phyloP scores from a whole-genome alignment of 2,797 vertebrate genomes.

The Neosalanx taihuensis region DNA sequence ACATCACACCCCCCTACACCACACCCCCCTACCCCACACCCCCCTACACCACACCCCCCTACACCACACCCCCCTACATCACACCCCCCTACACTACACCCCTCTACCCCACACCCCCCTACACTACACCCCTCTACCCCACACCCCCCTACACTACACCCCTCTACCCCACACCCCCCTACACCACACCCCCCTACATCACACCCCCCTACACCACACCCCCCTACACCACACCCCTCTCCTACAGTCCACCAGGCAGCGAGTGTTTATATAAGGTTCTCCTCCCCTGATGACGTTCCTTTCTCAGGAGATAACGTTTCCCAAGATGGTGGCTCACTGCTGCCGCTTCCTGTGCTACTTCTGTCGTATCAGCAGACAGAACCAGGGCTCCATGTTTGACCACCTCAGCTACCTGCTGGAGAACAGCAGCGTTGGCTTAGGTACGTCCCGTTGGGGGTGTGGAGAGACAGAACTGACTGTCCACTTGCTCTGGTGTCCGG shows the following conservation, averaged over 20 bases:
- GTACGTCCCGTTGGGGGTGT: conserved; percentile 61
- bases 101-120: no score
- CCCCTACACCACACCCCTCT: neutral
- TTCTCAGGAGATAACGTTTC: conserved; percentile 88
- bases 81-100: no score
- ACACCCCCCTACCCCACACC: no score
- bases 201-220: neutral
- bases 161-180: neutral
- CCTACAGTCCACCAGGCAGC: neutral
- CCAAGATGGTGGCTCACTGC: conserved; percentile 97
- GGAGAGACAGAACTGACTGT: neutral
- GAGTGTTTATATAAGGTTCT: neutral
- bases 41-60: no score
- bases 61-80: no score
- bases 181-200: no score
- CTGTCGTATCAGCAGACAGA: conserved; percentile 92
- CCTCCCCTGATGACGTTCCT: conserved; percentile 13
- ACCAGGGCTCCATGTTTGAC: conserved; percentile 95
- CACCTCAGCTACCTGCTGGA: conserved; percentile 94
- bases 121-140: no score
- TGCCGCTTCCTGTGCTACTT: conserved; percentile 97
- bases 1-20: no score
- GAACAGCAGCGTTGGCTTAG: conserved; percentile 93
- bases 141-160: no score
- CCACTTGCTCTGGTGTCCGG: no score